Conservation (phyloP, 2,888 invertebrate genomes). For the Ennomos fuscantarius region DNA sequence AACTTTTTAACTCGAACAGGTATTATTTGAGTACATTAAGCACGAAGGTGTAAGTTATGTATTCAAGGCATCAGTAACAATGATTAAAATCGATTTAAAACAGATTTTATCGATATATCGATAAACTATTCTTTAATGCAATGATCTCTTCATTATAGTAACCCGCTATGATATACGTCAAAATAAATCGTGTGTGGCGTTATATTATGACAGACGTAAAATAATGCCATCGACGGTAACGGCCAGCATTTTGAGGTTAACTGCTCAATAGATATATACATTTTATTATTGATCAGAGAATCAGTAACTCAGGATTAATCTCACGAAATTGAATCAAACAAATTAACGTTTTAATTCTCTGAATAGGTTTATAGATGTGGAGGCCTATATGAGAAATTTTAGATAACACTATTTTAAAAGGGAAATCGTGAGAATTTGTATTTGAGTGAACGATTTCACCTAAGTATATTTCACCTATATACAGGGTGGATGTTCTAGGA, state of each 20-base stretch:
- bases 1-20: too few species aligned
- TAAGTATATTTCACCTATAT: too few species aligned
- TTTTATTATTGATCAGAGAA: slow-evolving; percentile 17
- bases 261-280: slow-evolving; percentile 20
- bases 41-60: too few species aligned
- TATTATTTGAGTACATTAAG: too few species aligned
- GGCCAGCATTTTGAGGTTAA: slow-evolving; percentile 18
- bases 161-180: slow-evolving; percentile 51
- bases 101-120: background rate
- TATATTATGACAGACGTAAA: slow-evolving; percentile 30
- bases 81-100: background rate
- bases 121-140: slow-evolving; percentile 1
- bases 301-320: slow-evolving; percentile 23
- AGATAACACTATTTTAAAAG: background rate
- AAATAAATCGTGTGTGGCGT: slow-evolving; percentile 49
- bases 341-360: slow-evolving; percentile 11
- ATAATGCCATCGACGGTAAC: slow-evolving; percentile 24
- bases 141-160: slow-evolving; percentile 7
- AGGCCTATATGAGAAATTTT: background rate
- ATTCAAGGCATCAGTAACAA: too few species aligned
- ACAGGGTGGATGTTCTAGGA: too few species aligned
- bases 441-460: background rate
- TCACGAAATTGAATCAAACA: slow-evolving; percentile 20
- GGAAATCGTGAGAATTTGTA: slow-evolving; percentile 5
- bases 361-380: slow-evolving; percentile 5